Percentiles rank a stretch among this genome's conserved stretches.
Evolutionary conservation across 64 coral and sea anemone species (phyloP).

Genomic region (Pocillopora damicornis): DNA sequence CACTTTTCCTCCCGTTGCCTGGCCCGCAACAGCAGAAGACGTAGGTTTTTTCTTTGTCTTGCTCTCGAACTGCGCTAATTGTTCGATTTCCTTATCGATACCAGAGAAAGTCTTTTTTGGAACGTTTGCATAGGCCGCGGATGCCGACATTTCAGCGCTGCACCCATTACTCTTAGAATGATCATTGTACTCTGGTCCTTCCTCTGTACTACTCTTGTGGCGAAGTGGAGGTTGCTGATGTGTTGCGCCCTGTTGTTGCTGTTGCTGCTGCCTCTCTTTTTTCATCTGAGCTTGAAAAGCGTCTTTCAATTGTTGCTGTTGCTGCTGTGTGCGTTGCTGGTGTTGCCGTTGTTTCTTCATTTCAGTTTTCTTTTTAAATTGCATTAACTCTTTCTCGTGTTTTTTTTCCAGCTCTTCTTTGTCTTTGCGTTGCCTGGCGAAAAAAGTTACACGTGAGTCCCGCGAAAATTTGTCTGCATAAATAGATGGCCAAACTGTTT

Average conservation of each 20-base stretch:
- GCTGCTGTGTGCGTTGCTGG: conserved; percentile 22
- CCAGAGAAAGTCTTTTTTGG: conserved; percentile 63
- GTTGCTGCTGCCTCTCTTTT: conserved; percentile 13
- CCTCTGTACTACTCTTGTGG: conserved; percentile 22
- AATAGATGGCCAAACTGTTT: background rate
- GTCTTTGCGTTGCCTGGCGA: conserved; percentile 63
- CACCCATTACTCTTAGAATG: conserved; percentile 66
- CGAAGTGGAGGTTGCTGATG: background rate
- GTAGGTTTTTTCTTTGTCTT: conserved; percentile 72
- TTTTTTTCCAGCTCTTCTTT: conserved; percentile 68
- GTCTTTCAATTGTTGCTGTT: conserved; percentile 37
- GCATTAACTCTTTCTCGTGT: conserved; percentile 72
- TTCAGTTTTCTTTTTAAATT: conserved; percentile 73
- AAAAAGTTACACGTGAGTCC: background rate
- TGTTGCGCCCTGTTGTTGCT: background rate
- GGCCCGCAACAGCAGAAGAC: conserved; percentile 23
- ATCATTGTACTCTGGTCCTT: background rate
- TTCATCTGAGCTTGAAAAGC: conserved; percentile 36
- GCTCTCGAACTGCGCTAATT: conserved; percentile 75
- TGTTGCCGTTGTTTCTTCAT: conserved; percentile 39
- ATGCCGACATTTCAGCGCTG: conserved; percentile 8
- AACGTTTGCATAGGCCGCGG: background rate
- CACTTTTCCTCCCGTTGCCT: conserved; percentile 11
- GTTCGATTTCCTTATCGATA: conserved; percentile 84
- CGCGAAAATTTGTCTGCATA: too few relatives aligned